A percentile compares a stretch with the other conserved stretches of the same genome.
These are phyloP conservation scores for Oncorhynchus masou DNA, from an alignment of 2,113 vertebrate species.

Conservation along the genomic window DNA sequence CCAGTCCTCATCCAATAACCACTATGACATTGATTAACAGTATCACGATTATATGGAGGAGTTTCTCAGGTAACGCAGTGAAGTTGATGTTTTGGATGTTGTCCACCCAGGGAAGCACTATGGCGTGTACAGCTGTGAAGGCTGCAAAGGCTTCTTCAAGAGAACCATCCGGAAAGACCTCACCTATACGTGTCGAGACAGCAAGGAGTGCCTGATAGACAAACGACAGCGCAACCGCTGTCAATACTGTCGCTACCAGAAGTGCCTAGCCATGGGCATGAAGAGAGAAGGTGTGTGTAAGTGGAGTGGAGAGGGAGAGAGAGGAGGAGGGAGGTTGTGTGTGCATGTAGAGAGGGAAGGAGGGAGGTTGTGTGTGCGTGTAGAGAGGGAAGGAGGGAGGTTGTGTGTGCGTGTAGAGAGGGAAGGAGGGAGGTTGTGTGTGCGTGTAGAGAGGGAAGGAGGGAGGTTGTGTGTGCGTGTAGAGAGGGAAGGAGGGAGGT, in stretches of 20 bases:
- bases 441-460: no score
- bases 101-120: constrained; percentile 78
- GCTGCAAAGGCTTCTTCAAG: constrained; percentile 83
- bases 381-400: no score
- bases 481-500: no score
- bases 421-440: no score
- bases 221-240: constrained; percentile 82
- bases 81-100: background rate
- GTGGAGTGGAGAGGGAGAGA: background rate
- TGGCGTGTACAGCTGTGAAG: constrained; percentile 82
- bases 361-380: no score
- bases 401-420: no score
- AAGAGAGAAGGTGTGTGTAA: constrained; percentile 77
- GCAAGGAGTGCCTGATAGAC: constrained; percentile 80
- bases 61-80: background rate
- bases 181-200: constrained; percentile 80
- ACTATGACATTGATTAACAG: background rate
- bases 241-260: constrained; percentile 83
- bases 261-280: constrained; percentile 83
- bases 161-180: constrained; percentile 81
- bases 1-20: background rate
- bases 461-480: no score
- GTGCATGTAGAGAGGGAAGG: background rate
- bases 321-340: background rate
- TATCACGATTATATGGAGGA: background rate